Evolutionary conservation across 2,113 vertebrate genomes (phyloP).

Genomic region (Percina caprodes): DNA sequence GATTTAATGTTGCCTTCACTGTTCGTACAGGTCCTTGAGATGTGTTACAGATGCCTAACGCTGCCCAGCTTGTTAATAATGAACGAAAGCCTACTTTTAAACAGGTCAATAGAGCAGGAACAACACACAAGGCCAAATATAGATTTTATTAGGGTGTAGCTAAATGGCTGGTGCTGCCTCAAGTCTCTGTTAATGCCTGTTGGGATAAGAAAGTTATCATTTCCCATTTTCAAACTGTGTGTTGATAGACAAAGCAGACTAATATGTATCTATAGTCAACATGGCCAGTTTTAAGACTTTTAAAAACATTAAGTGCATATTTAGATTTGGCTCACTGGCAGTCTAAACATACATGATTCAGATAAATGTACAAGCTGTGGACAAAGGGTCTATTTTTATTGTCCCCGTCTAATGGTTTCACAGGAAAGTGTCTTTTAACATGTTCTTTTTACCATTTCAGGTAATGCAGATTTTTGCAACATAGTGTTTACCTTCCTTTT

Average conservation of each 20-base stretch:
- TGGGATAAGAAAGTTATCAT: slow-evolving; percentile 29
- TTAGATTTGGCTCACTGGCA: slow-evolving; percentile 22
- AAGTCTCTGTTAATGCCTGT: not conserved
- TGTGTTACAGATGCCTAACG: not conserved
- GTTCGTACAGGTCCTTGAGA: not conserved
- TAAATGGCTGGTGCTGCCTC: not conserved
- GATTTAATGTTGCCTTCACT: not conserved
- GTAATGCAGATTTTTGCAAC: not conserved
- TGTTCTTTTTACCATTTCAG: not conserved
- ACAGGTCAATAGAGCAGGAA: slow-evolving; percentile 22
- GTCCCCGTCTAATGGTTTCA: not conserved
- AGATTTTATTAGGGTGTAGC: slow-evolving; percentile 27
- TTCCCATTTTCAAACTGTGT: slow-evolving; percentile 11
- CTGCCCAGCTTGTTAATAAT: not conserved
- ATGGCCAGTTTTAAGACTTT: not conserved
- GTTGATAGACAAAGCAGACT: not conserved
- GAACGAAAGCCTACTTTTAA: slow-evolving; percentile 10
- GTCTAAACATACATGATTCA: slow-evolving; percentile 1
- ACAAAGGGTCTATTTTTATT: not conserved
- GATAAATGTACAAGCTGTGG: not conserved
- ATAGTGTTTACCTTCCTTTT: not conserved
- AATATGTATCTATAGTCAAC: slow-evolving; percentile 25
- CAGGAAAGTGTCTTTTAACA: not conserved
- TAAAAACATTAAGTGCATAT: slow-evolving; percentile 14
- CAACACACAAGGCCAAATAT: slow-evolving; percentile 2